A percentile compares a stretch with the other conserved stretches of the same genome.
Conservation (phyloP, 1,140 invertebrate species). For the Drosophila nikananu region DNA sequence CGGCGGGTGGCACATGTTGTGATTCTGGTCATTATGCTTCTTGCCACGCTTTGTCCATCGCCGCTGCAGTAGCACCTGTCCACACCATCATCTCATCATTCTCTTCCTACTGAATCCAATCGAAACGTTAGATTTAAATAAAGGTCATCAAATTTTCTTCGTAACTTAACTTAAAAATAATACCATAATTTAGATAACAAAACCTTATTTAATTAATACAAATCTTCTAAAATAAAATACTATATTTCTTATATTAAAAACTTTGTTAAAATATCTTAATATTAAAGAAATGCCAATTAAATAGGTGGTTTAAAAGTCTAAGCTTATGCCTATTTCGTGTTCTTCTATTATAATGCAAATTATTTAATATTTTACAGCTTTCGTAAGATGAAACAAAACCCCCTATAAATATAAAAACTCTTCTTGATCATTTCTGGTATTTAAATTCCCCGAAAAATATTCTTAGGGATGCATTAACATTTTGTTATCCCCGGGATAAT, state of each 20-base stretch:
- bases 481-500: constrained; percentile 36
- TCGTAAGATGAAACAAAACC: neutral
- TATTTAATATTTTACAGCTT: neutral
- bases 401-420: constrained; percentile 4
- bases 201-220: too few species aligned
- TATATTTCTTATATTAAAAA: too few species aligned
- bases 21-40: constrained; percentile 63
- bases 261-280: too few species aligned
- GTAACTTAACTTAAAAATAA: neutral
- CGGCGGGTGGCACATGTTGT: constrained; percentile 56
- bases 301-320: too few species aligned
- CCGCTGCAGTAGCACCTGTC: constrained; percentile 15
- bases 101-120: constrained; percentile 23
- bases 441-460: constrained; percentile 21
- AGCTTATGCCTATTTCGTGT: neutral
- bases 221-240: too few species aligned
- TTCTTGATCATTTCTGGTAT: constrained; percentile 1
- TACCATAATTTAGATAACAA: too few species aligned
- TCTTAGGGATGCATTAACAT: constrained; percentile 16
- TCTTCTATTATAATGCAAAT: neutral
- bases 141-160: constrained; percentile 2
- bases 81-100: constrained; percentile 24
- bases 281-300: too few species aligned
- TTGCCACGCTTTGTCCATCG: neutral
- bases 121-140: constrained; percentile 48